Evolutionary conservation across 2,888 invertebrate genomes (phyloP).

Genomic region (Vesta saturnalis): DNA sequence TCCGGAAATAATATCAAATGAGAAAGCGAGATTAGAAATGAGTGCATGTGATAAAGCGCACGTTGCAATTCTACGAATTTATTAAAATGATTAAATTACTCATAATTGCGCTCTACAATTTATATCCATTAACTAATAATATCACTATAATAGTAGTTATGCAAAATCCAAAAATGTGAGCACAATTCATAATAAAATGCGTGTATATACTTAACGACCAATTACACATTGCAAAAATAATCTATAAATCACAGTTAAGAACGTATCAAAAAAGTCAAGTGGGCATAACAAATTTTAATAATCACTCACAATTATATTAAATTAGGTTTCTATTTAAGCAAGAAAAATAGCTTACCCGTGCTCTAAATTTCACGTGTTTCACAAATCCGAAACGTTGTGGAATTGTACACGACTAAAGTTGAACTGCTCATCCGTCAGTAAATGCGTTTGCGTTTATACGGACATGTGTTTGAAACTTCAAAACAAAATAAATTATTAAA

Average conservation of each 20-base stretch:
- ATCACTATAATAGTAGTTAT: too few species aligned
- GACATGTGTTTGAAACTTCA: conserved; percentile 4
- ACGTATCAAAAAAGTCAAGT: neutral
- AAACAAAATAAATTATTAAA: conserved; percentile 13
- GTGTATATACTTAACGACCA: neutral
- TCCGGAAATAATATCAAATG: too few species aligned
- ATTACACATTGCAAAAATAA: neutral
- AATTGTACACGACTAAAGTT: neutral
- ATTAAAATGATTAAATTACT: too few species aligned
- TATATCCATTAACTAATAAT: too few species aligned
- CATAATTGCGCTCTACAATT: too few species aligned
- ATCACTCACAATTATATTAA: too few species aligned
- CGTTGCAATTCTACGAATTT: too few species aligned
- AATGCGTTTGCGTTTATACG: conserved; percentile 9
- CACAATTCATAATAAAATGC: too few species aligned
- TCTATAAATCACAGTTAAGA: neutral
- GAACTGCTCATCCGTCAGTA: conserved; percentile 11
- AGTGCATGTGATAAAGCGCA: too few species aligned
- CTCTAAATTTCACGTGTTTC: neutral
- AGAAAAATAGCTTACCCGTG: neutral
- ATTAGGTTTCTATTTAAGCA: neutral
- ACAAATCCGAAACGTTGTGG: neutral
- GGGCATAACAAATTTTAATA: neutral
- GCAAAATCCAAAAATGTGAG: too few species aligned
- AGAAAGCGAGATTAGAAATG: too few species aligned